Evolutionary conservation across 2,888 invertebrate genomes (phyloP).

Genomic region (Eumacrocentrus americanus): DNA sequence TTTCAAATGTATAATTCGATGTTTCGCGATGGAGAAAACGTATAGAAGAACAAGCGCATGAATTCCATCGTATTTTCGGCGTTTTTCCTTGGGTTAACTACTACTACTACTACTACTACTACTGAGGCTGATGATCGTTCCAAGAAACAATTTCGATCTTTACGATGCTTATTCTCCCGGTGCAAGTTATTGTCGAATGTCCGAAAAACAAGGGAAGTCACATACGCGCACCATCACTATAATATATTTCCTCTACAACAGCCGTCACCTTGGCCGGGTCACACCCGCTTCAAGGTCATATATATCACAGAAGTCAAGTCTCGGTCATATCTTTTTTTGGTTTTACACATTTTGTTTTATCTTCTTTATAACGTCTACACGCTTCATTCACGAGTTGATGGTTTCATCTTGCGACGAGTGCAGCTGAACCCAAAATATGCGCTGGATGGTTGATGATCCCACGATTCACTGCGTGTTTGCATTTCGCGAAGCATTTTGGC

Average conservation of each 20-base stretch:
- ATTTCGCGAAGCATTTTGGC: conserved; percentile 42
- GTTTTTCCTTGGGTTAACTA: no score
- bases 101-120: no score
- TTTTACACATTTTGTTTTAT: neutral
- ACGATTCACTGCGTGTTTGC: conserved; percentile 30
- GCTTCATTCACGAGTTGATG: conserved; percentile 3
- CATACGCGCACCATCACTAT: neutral
- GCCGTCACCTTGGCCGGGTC: conserved; percentile 29
- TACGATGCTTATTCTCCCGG: conserved; percentile 53
- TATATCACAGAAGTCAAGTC: conserved; percentile 7
- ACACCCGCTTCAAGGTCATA: conserved; percentile 23
- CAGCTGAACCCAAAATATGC: no score
- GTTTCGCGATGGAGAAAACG: conserved; percentile 13
- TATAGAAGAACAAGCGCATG: conserved; percentile 11
- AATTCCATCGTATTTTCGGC: conserved; percentile 34
- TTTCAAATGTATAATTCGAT: conserved; percentile 18
- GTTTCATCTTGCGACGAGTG: neutral
- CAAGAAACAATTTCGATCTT: conserved; percentile 56
- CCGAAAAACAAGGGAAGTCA: conserved; percentile 13
- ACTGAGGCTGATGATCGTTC: no score
- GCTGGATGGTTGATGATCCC: conserved; percentile 19
- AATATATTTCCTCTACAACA: conserved; percentile 18
- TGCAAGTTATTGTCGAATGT: conserved; percentile 11
- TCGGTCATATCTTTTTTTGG: neutral
- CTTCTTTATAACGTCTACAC: conserved; percentile 5